phyloP scores from a whole-genome alignment of 2,113 vertebrate species.

The Saguinus midas region DNA sequence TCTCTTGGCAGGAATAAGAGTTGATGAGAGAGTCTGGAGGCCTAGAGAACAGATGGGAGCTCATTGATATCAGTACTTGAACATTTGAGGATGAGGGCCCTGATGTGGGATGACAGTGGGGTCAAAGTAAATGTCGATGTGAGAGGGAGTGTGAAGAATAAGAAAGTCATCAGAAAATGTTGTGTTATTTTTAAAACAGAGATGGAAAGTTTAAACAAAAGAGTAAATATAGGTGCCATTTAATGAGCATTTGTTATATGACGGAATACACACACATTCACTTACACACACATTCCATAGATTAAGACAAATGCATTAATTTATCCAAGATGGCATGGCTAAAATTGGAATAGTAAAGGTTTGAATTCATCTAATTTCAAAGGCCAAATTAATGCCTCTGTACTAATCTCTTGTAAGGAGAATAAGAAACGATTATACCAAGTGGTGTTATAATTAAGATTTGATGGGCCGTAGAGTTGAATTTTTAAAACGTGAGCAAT shows the following conservation, averaged over 20 bases:
- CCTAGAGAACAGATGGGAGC: slow-evolving; percentile 7
- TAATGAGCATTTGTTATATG: neutral
- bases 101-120: slow-evolving; percentile 26
- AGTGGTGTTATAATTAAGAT: neutral
- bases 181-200: slow-evolving; percentile 6
- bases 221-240: neutral
- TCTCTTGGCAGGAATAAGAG: slow-evolving; percentile 17
- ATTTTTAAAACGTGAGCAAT: neutral
- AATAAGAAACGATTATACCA: neutral
- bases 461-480: neutral
- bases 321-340: neutral
- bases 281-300: neutral
- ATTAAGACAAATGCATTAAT: neutral
- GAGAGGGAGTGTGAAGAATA: neutral
- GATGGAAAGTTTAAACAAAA: neutral
- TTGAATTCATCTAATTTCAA: neutral
- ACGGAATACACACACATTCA: neutral
- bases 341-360: neutral
- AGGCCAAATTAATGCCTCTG: neutral
- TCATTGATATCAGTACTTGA: slow-evolving; percentile 36
- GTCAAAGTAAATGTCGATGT: neutral
- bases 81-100: slow-evolving; percentile 24
- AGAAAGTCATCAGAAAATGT: neutral
- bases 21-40: slow-evolving; percentile 36
- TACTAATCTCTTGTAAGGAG: neutral